phyloP scores from a whole-genome alignment of 2,888 invertebrate genomes.

The Dimorphilus gyrociliatus region DNA sequence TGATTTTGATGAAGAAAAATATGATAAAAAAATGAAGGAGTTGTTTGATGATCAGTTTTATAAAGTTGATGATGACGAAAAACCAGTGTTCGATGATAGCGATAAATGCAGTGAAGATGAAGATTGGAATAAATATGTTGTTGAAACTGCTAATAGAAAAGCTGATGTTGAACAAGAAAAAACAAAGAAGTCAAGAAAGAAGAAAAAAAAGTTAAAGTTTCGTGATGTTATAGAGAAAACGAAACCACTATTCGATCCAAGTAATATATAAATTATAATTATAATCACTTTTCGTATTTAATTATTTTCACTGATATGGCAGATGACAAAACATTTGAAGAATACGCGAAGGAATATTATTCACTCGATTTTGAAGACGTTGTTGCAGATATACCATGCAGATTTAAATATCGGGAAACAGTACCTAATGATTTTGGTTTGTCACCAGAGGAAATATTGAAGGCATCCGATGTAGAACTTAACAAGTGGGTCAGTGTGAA shows the following conservation, averaged over 20 bases:
- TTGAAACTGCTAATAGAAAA: too few relatives aligned
- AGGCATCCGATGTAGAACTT: conserved; percentile 58
- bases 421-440: conserved; percentile 68
- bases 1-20: conserved; percentile 62
- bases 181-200: too few relatives aligned
- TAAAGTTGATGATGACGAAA: conserved; percentile 50
- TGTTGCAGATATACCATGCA: conserved; percentile 68
- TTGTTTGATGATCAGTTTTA: conserved; percentile 76
- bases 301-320: background rate
- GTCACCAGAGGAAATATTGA: conserved; percentile 62
- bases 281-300: too few relatives aligned
- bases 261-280: too few relatives aligned
- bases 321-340: conserved; percentile 53
- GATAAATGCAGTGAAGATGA: conserved; percentile 4
- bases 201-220: conserved; percentile 52
- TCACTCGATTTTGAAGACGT: conserved; percentile 87
- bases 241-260: conserved; percentile 71
- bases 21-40: conserved; percentile 66
- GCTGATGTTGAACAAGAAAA: too few relatives aligned
- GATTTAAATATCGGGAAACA: conserved; percentile 72
- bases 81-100: conserved; percentile 55
- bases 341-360: conserved; percentile 88
- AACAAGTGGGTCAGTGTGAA: conserved; percentile 89
- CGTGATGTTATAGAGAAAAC: conserved; percentile 53
- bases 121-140: conserved; percentile 1